Evolutionary conservation across 2,888 invertebrate genomes (phyloP).

Genomic region (Clivina fossor): DNA sequence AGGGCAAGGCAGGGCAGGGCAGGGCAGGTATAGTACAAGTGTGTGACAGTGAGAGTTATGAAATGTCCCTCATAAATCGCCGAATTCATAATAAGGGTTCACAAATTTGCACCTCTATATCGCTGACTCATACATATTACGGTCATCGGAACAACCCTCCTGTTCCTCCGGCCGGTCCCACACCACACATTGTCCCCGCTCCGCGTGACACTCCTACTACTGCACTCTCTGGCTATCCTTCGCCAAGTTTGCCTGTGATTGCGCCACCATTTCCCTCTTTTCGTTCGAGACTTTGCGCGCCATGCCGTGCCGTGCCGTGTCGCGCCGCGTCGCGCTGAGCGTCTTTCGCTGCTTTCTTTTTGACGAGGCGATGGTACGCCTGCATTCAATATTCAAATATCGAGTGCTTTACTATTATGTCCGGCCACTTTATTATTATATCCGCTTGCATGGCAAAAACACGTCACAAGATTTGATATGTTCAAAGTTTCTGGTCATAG

Average conservation of each 20-base stretch:
- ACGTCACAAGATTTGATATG: too few relatives aligned
- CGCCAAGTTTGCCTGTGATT: too few relatives aligned
- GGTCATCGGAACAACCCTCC: neutral
- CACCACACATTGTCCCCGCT: too few relatives aligned
- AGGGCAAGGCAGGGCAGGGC: too few relatives aligned
- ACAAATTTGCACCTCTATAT: conserved; percentile 31
- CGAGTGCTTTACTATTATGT: conserved; percentile 28
- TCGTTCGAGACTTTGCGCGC: too few relatives aligned
- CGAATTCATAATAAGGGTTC: conserved; percentile 33
- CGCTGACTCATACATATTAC: conserved; percentile 33
- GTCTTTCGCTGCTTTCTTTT: neutral
- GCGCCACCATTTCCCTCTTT: neutral
- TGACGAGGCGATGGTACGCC: too few relatives aligned
- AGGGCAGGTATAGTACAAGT: conserved; percentile 22
- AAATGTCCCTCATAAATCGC: conserved; percentile 32
- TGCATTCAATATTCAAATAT: conserved; percentile 29
- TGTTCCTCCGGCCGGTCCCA: neutral
- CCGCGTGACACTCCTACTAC: too few relatives aligned
- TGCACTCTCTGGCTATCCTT: too few relatives aligned
- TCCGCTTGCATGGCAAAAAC: conserved; percentile 28
- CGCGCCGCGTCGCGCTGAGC: neutral
- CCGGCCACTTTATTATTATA: conserved; percentile 30
- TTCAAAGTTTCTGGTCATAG: too few relatives aligned
- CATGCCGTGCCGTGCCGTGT: neutral
- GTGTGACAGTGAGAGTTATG: conserved; percentile 28